Conservation (phyloP, 2,888 invertebrate species). For the Meteorus cinctellus region DNA sequence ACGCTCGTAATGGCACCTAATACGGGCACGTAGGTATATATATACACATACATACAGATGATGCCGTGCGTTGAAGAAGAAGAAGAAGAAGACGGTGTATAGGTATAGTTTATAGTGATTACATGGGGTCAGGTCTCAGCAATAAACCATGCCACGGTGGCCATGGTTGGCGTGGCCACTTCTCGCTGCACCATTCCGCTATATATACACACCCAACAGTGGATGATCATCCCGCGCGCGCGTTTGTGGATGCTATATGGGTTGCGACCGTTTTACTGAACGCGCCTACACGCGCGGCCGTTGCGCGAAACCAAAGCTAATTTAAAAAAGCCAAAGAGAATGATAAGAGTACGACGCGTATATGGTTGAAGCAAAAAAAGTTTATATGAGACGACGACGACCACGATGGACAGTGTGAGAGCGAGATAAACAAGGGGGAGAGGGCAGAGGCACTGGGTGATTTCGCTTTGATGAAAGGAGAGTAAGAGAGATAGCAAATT, state of each 20-base stretch:
- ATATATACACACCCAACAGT: slow-evolving; percentile 32
- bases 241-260: slow-evolving; percentile 21
- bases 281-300: slow-evolving; percentile 64
- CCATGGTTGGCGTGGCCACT: slow-evolving; percentile 63
- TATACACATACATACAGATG: slow-evolving; percentile 49
- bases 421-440: slow-evolving; percentile 35
- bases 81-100: slow-evolving; percentile 46
- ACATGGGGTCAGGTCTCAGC: slow-evolving; percentile 72
- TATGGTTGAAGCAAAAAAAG: neutral
- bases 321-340: slow-evolving; percentile 66
- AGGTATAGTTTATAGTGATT: slow-evolving; percentile 72
- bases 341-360: slow-evolving; percentile 58
- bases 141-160: slow-evolving; percentile 72
- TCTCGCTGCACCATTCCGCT: slow-evolving; percentile 50
- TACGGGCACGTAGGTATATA: slow-evolving; percentile 66
- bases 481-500: slow-evolving; percentile 36
- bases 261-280: slow-evolving; percentile 52
- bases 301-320: slow-evolving; percentile 65
- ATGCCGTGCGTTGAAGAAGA: slow-evolving; percentile 37
- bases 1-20: slow-evolving; percentile 69
- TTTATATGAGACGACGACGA: slow-evolving; percentile 3
- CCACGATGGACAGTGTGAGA: slow-evolving; percentile 56
- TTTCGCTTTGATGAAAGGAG: slow-evolving; percentile 46
- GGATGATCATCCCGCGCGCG: slow-evolving; percentile 38
- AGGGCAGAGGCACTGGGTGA: slow-evolving; percentile 26